Percentiles rank a stretch among this genome's conserved stretches.
Evolutionary conservation across 1,140 invertebrate species (phyloP).

Genomic region (Coenobita brevimanus): DNA sequence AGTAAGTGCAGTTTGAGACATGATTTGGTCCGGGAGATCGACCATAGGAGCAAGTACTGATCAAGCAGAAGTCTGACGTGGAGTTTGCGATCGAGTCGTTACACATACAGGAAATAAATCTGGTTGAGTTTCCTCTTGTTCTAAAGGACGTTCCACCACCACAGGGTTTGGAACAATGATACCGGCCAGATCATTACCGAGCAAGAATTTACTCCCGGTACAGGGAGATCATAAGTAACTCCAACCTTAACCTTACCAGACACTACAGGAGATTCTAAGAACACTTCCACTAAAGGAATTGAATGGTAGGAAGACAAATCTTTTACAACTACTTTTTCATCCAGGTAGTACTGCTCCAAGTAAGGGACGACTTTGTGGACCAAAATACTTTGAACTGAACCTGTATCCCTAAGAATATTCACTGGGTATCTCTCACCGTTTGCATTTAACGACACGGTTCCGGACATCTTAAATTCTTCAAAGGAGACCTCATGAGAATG

Average conservation of each 20-base stretch:
- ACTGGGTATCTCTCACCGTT: too few relatives aligned
- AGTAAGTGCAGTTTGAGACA: background rate
- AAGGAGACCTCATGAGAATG: too few relatives aligned
- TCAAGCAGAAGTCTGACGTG: background rate
- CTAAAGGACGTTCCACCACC: background rate
- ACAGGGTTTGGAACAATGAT: background rate
- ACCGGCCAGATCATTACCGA: background rate
- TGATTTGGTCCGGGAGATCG: background rate
- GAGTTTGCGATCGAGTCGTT: background rate
- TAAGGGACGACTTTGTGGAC: background rate
- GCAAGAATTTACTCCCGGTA: constrained; percentile 16
- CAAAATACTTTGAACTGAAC: background rate
- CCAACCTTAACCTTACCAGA: background rate
- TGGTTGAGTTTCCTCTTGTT: background rate
- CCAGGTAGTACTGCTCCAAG: background rate
- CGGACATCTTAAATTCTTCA: too few relatives aligned
- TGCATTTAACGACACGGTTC: too few relatives aligned
- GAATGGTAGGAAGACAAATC: background rate
- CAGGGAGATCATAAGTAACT: background rate
- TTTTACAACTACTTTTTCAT: background rate
- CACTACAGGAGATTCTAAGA: background rate
- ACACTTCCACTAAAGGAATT: background rate
- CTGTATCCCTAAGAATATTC: too few relatives aligned
- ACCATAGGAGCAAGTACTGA: background rate
- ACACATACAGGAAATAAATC: constrained; percentile 8